Base-by-base conservation (phyloP, 2,797 vertebrate genomes). In the Dallia pectoralis region DNA sequence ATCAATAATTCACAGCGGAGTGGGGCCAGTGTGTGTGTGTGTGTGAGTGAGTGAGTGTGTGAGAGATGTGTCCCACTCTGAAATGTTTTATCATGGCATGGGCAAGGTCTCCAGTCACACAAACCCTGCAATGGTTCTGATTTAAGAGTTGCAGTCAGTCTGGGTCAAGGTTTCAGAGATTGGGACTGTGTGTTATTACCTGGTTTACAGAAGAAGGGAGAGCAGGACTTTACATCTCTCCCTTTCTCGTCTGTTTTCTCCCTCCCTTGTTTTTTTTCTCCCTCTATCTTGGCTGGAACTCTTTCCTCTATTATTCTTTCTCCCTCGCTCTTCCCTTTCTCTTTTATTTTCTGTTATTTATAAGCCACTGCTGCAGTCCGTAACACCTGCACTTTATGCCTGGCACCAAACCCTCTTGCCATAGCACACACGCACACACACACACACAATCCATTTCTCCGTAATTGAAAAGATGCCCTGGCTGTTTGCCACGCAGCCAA, bases 111-210 rank as follows among this genome's bases (percentile, higher is more conserved):
- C 71, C 82, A 8, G 19, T n/a, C 19, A 22, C 51, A 53, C 51
- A 53, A 5, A 40, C 36, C 36, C 36, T 44, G 75, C 72, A 82
- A 79, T 79, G 77, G 83, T 79, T 74, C 82, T 90, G 91, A 92
- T 93, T 92, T 91, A 91, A 91, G 89, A 90, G 85, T 91, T 92
- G 88, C 88, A 88, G 89, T 89, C 87, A 87, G 84, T 89, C 89
- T 89, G 87, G 85, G 91, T 82, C 89, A 83, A 87, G 85, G 87
- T 87, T 91, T 92, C 84, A 87, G 81, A 87, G 80, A 78, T 78
- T 5, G 59, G 78, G 79, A 77, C 82, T 87, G 87, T 91, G 89
- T 93, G 92, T 92, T 90, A 91, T 91, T 92, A 84, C 88, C 88
- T 61, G 82, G 87, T 88, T 90, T 85, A 85, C 89, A 89, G 84